Conservation (phyloP, 2,113 vertebrate genomes). For the Ceyx cyanopectus region DNA sequence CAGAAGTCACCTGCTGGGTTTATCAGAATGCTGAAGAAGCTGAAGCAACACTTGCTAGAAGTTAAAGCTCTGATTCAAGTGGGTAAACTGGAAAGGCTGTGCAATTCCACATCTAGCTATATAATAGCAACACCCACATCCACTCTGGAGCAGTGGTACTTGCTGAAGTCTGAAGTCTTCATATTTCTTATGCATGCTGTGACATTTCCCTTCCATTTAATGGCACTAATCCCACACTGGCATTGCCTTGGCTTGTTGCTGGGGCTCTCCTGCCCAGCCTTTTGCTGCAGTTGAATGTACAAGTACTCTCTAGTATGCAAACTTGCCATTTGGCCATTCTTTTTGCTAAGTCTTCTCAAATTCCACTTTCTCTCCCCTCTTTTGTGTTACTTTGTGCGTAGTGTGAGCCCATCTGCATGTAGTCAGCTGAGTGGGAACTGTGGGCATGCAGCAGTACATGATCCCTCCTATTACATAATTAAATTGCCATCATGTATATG, state of each 20-base stretch:
- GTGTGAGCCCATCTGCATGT: constrained; percentile 6
- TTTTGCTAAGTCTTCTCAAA: background rate
- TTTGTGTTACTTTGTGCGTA: background rate
- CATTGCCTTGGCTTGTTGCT: constrained; percentile 63
- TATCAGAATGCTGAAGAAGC: background rate
- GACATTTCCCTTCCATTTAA: constrained; percentile 64
- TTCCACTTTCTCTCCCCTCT: background rate
- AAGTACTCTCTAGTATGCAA: background rate
- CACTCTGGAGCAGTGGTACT: background rate
- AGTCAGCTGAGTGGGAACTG: constrained; percentile 10
- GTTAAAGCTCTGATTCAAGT: constrained; percentile 6
- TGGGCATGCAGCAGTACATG: constrained; percentile 25
- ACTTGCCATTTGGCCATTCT: background rate
- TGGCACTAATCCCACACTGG: constrained; percentile 12
- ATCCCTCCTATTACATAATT: constrained; percentile 64
- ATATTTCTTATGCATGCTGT: constrained; percentile 51
- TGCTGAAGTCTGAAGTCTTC: constrained; percentile 21
- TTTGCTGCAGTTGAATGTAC: constrained; percentile 7
- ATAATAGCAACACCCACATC: constrained; percentile 32
- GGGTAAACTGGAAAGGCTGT: background rate
- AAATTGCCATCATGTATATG: constrained; percentile 46
- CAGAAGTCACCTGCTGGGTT: background rate
- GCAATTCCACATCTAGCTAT: constrained; percentile 31
- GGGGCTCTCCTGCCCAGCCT: background rate
- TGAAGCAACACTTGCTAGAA: background rate